Conservation (phyloP, 1,140 invertebrate species). For the Melitaea cinxia region DNA sequence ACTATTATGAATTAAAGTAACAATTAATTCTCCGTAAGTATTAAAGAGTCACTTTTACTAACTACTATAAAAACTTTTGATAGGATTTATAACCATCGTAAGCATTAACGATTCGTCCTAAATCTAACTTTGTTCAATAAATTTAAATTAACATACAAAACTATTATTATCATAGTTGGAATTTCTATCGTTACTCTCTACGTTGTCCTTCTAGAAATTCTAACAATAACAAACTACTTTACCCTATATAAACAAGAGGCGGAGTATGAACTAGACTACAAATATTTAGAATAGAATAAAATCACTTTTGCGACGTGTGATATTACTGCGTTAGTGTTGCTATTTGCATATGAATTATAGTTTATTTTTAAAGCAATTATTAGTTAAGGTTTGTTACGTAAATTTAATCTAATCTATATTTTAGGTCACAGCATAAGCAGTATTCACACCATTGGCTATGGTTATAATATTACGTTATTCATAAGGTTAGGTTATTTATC, state of each 20-base stretch:
- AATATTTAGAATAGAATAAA: no score
- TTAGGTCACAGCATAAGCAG: constrained; percentile 6
- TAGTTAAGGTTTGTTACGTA: no score
- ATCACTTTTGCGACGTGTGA: no score
- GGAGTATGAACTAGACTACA: no score
- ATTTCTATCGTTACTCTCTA: constrained; percentile 18
- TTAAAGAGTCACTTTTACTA: no score
- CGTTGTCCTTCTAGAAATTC: constrained; percentile 12
- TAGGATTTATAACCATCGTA: background rate
- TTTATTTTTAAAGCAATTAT: no score
- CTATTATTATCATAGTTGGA: constrained; percentile 22
- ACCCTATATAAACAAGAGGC: constrained; percentile 9
- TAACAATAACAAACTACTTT: constrained; percentile 15
- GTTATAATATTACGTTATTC: constrained; percentile 23
- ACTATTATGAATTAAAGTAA: no score
- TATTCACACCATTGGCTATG: constrained; percentile 7
- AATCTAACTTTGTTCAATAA: constrained; percentile 12
- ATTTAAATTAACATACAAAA: constrained; percentile 20
- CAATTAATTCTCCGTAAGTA: no score
- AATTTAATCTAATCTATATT: background rate
- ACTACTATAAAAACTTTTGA: background rate
- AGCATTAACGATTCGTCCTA: background rate
- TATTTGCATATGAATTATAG: no score
- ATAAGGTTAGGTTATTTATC: constrained; percentile 32
- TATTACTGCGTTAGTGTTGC: no score